A percentile compares a stretch with the other conserved stretches of the same genome.
These are phyloP conservation scores for Amphiduros pacificus DNA, from an alignment of 2,888 invertebrate genomes.

Conservation along the genomic window DNA sequence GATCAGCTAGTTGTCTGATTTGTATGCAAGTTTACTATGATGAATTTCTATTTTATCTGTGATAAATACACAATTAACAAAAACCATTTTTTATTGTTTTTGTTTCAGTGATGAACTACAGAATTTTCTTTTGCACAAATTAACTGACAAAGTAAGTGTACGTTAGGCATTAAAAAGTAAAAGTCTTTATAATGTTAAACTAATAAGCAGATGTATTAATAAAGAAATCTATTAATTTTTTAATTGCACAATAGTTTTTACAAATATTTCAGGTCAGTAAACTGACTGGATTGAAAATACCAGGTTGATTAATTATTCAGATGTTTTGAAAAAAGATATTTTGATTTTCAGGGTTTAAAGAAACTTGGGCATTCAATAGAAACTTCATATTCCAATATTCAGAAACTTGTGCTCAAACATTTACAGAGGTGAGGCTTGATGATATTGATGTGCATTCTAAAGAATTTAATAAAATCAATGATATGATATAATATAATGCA, in stretches of 20 bases:
- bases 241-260: not conserved
- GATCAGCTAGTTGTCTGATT: too few species aligned
- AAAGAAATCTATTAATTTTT: not conserved
- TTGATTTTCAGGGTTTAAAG: conserved; percentile 71
- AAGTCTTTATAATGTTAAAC: not conserved
- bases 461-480: too few species aligned
- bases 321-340: not conserved
- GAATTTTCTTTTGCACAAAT: conserved; percentile 70
- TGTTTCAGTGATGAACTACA: conserved; percentile 70
- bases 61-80: too few species aligned
- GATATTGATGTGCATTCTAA: too few species aligned
- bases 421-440: conserved; percentile 50
- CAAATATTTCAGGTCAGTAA: too few species aligned
- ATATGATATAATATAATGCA: too few species aligned
- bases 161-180: not conserved
- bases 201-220: not conserved
- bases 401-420: conserved; percentile 75
- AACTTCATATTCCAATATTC: conserved; percentile 90
- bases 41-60: too few species aligned
- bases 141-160: conserved; percentile 74
- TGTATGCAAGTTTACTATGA: too few species aligned
- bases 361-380: conserved; percentile 93
- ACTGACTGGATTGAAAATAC: too few species aligned
- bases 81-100: not conserved
- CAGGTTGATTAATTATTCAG: not conserved